A percentile compares a stretch with the other conserved stretches of the same genome.
phyloP scores from a whole-genome alignment of 92 coral and sea anemone genomes.

The Umimayanthus kanabou region DNA sequence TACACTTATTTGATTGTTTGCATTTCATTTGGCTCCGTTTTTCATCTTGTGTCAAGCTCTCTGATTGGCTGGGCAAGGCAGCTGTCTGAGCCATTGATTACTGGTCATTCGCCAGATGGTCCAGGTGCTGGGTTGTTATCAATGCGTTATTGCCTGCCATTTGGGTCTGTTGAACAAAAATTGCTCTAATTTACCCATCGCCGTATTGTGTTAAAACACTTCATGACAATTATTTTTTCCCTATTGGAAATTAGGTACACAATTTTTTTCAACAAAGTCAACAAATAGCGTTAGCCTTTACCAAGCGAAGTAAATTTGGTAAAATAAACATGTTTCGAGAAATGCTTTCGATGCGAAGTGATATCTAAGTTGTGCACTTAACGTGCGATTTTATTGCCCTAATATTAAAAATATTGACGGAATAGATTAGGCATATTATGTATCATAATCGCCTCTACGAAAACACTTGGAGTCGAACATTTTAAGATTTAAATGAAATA shows the following conservation, averaged over 20 bases:
- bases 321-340: constrained; percentile 53
- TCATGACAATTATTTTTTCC: constrained; percentile 75
- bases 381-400: constrained; percentile 23
- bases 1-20: constrained; percentile 78
- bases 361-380: background rate
- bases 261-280: constrained; percentile 53
- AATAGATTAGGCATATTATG: constrained; percentile 22
- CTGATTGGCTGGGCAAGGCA: constrained; percentile 75
- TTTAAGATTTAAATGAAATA: constrained; percentile 31
- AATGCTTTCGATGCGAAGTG: constrained; percentile 17
- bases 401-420: constrained; percentile 35
- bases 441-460: constrained; percentile 5
- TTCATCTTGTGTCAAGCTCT: constrained; percentile 35
- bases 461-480: constrained; percentile 14
- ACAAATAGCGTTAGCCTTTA: constrained; percentile 59
- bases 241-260: constrained; percentile 66
- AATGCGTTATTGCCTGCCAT: constrained; percentile 76
- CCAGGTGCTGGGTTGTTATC: constrained; percentile 67
- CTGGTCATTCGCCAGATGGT: constrained; percentile 76
- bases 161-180: constrained; percentile 61
- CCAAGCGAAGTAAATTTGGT: constrained; percentile 48
- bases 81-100: constrained; percentile 83
- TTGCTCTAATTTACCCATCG: constrained; percentile 87
- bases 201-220: constrained; percentile 80
- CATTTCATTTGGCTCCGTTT: constrained; percentile 73